A percentile compares a stretch with the other conserved stretches of the same genome.
phyloP scores from a whole-genome alignment of 64 coral and sea anemone genomes.

The Trachythela sp. region DNA sequence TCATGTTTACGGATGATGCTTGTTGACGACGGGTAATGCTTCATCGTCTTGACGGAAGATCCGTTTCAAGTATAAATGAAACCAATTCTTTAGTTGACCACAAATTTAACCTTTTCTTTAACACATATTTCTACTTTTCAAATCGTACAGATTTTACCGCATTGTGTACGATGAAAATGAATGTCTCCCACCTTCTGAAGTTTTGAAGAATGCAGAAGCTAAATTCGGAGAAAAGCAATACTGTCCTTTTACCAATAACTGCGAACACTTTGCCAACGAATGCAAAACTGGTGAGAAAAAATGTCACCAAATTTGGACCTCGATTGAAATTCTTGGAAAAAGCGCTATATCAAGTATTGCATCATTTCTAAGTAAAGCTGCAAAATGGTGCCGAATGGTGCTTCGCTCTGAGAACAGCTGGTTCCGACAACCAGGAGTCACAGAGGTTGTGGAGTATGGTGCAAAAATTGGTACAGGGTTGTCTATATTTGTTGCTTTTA shows the following conservation, averaged over 20 bases:
- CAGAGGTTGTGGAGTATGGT: not conserved
- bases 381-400: not conserved
- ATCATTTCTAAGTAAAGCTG: not conserved
- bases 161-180: conserved; percentile 31
- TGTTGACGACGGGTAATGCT: too few relatives aligned
- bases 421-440: not conserved
- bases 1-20: too few relatives aligned
- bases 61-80: too few relatives aligned
- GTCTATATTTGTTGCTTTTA: not conserved
- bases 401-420: not conserved
- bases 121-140: not conserved
- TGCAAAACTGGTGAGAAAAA: conserved; percentile 37
- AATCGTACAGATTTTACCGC: conserved; percentile 15
- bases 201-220: conserved; percentile 15
- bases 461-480: not conserved
- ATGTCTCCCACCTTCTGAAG: not conserved
- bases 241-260: conserved; percentile 42
- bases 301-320: conserved; percentile 43
- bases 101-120: too few relatives aligned
- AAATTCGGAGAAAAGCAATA: conserved; percentile 38
- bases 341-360: not conserved
- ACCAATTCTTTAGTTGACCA: too few relatives aligned
- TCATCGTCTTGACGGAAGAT: too few relatives aligned
- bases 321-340: not conserved
- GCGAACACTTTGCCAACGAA: conserved; percentile 59